These are phyloP conservation scores for Drosophila incognita DNA, from an alignment of 2,888 invertebrate species.

Conservation along the genomic window DNA sequence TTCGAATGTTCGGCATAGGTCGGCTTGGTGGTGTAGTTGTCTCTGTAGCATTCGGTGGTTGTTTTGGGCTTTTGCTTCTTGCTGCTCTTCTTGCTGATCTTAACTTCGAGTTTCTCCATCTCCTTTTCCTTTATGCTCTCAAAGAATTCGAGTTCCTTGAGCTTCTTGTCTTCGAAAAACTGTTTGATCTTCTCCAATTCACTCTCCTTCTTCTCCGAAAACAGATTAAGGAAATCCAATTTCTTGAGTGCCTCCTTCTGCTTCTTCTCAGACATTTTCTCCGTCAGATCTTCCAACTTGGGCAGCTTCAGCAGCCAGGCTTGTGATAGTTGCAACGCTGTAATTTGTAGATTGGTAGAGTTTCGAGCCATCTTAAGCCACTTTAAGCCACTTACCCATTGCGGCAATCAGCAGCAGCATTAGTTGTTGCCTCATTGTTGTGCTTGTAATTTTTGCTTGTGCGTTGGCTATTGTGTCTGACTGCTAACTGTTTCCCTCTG, in stretches of 20 bases:
- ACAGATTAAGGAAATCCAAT: slow-evolving; percentile 63
- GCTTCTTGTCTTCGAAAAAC: slow-evolving; percentile 65
- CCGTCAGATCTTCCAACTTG: slow-evolving; percentile 51
- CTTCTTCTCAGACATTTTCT: slow-evolving; percentile 45
- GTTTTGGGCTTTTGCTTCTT: slow-evolving; percentile 23
- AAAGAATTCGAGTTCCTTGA: slow-evolving; percentile 56
- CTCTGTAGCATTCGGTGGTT: slow-evolving; percentile 52
- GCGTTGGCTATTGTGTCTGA: slow-evolving; percentile 7
- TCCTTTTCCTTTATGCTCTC: slow-evolving; percentile 58
- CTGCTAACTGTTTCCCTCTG: slow-evolving; percentile 22
- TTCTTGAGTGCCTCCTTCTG: slow-evolving; percentile 60
- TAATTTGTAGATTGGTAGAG: slow-evolving; percentile 7
- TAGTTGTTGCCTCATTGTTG: slow-evolving; percentile 54
- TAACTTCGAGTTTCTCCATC: slow-evolving; percentile 38
- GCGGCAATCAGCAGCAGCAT: slow-evolving; percentile 53
- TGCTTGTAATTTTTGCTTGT: slow-evolving; percentile 20
- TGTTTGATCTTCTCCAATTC: slow-evolving; percentile 67
- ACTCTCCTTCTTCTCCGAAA: slow-evolving; percentile 48
- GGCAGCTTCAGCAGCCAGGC: slow-evolving; percentile 56
- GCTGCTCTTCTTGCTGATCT: slow-evolving; percentile 40
- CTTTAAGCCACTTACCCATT: slow-evolving; percentile 55
- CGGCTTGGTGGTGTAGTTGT: slow-evolving; percentile 2
- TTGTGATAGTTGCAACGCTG: slow-evolving; percentile 51
- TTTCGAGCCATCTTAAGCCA: not conserved
- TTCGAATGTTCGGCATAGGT: slow-evolving; percentile 15